A percentile compares a stretch with the other conserved stretches of the same genome.
These are phyloP conservation scores for Cremastinae sp. DNA, from an alignment of 2,888 invertebrate species.

Conservation along the genomic window DNA sequence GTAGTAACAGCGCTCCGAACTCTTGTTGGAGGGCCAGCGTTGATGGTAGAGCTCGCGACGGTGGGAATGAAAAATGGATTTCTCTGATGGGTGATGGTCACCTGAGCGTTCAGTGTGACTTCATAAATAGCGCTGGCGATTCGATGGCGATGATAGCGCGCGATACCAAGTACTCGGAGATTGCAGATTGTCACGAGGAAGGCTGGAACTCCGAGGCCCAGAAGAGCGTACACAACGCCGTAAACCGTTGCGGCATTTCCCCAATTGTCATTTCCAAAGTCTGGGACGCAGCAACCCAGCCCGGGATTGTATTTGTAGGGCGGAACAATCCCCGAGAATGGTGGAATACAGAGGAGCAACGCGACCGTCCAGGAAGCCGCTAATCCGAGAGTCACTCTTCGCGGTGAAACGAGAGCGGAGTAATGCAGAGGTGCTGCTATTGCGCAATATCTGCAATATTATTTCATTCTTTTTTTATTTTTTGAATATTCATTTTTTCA, in stretches of 20 bases:
- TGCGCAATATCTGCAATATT: constrained; percentile 84
- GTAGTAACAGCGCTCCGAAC: constrained; percentile 77
- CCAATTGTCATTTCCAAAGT: constrained; percentile 82
- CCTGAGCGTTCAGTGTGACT: constrained; percentile 91
- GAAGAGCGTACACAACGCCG: constrained; percentile 84
- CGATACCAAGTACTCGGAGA: constrained; percentile 83
- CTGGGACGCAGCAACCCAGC: constrained; percentile 85
- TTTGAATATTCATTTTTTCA: too few relatives aligned
- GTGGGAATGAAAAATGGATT: constrained; percentile 89
- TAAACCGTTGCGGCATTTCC: constrained; percentile 84
- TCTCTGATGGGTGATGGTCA: constrained; percentile 90
- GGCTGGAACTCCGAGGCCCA: constrained; percentile 86
- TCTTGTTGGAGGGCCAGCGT: constrained; percentile 77
- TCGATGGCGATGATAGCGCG: constrained; percentile 88
- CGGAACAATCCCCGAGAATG: constrained; percentile 82
- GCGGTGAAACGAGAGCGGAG: constrained; percentile 87
- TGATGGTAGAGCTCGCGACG: constrained; percentile 81
- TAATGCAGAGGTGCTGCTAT: constrained; percentile 91
- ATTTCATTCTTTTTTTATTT: constrained; percentile 6
- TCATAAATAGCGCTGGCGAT: constrained; percentile 93
- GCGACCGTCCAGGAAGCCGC: constrained; percentile 86
- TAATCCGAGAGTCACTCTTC: constrained; percentile 86
- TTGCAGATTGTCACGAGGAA: constrained; percentile 87
- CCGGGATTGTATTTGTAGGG: constrained; percentile 82
- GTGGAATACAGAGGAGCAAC: constrained; percentile 84